Conservation (phyloP, 2,888 invertebrate genomes). For the Anthoptus insignis region DNA sequence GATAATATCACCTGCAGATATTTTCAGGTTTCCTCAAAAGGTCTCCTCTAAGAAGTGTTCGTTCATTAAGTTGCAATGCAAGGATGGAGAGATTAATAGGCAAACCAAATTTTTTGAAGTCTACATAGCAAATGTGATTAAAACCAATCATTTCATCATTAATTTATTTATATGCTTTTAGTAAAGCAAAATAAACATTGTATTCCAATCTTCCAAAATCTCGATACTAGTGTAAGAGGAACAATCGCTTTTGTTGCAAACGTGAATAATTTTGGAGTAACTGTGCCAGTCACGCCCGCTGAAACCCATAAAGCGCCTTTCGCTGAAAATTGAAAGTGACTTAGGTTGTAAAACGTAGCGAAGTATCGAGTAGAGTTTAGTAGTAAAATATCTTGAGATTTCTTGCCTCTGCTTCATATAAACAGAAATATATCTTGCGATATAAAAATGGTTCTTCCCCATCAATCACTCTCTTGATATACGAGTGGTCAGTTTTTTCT, state of each 20-base stretch:
- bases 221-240: constrained; percentile 14
- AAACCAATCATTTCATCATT: too few relatives aligned
- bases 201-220: background rate
- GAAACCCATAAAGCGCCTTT: constrained; percentile 78
- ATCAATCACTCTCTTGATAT: constrained; percentile 3
- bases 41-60: too few relatives aligned
- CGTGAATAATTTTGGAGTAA: constrained; percentile 28
- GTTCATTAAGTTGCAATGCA: too few relatives aligned
- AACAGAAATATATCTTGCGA: constrained; percentile 2
- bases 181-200: background rate
- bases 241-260: constrained; percentile 1
- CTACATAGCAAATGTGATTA: too few relatives aligned
- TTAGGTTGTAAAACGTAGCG: constrained; percentile 79
- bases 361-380: constrained; percentile 71
- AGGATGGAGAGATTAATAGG: too few relatives aligned
- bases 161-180: too few relatives aligned
- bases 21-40: too few relatives aligned
- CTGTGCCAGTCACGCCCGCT: constrained; percentile 76
- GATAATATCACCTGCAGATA: background rate
- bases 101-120: too few relatives aligned
- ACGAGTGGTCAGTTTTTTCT: constrained; percentile 10
- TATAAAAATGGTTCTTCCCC: constrained; percentile 8
- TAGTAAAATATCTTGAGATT: constrained; percentile 45
- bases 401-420: constrained; percentile 6
- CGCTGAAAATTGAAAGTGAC: constrained; percentile 83